Evolutionary conservation across 1,140 invertebrate species (phyloP), one percentile per base, ranked within the genome.

Genomic region (Drosophila pseudoananassae): DNA sequence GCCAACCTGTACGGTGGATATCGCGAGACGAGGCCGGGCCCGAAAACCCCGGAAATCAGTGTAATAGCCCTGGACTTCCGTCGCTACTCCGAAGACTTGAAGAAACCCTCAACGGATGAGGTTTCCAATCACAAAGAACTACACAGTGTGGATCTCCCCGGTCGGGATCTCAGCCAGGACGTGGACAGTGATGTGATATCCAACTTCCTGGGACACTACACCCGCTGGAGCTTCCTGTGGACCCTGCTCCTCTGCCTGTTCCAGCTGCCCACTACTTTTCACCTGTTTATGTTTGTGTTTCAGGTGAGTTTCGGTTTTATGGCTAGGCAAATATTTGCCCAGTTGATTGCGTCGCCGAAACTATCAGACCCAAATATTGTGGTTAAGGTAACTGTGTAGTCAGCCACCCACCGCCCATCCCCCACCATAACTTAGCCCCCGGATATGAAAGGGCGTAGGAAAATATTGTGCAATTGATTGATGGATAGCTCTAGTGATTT

Each of bases 161-260:
- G 27, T 38, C 1, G 47, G 29, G 78, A 85, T 63, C 92, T 93
- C 6, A 93, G 94, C 38, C 92, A 93, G 54, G 92, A 93, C 14
- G 58, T 27, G 0, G 80, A 91, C 50, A 82, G 90, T 33, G 95
- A 96, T 78, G 93, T 94, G 10, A 93, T 96, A 10, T 94, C 95
- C 1, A 92, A 93, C 20, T 92, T 94, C 12, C 95, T 96, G 56
- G 95, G 95, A 0, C 93, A 95, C 74, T 95, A 95, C 78, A 95
- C 95, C 15, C 92, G 93, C 59, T 96, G 95, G 95, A 96, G 96
- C 87, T 92, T 95, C 17, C 74, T 94, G 45, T 93, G 95, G 79
- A 95, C 95, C 3, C 93, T 95, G 63, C 92, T 96, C 1, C 92
- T 96, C 15, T 95, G 95, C 1, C 75, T 96, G 7, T 94, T 95